Percentiles rank a stretch among this genome's conserved stretches.
phyloP scores from a whole-genome alignment of 2,888 invertebrate species.

The Xestoiulus laeticollis region DNA sequence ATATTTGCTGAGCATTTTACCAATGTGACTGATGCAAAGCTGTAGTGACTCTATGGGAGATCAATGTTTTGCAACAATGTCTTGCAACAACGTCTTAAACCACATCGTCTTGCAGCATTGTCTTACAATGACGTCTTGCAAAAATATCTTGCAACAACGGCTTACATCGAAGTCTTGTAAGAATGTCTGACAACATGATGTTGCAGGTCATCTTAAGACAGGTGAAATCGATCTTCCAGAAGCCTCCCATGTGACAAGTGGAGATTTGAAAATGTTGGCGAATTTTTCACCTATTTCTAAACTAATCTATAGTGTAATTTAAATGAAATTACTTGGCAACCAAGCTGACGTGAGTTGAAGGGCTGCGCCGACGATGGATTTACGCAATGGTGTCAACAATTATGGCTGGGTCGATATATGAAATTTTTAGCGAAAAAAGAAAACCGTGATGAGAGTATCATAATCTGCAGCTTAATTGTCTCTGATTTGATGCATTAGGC shows the following conservation, averaged over 20 bases:
- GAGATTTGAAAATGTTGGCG: not conserved
- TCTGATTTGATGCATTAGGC: conserved; percentile 43
- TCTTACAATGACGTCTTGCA: no score
- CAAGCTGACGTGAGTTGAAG: not conserved
- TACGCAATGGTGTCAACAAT: not conserved
- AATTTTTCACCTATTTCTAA: not conserved
- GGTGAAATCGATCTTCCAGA: no score
- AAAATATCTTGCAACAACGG: no score
- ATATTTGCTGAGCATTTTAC: no score
- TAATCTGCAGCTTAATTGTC: conserved; percentile 39
- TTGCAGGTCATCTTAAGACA: no score
- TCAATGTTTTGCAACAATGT: no score
- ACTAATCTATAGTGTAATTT: not conserved
- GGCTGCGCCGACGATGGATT: not conserved
- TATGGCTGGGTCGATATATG: not conserved
- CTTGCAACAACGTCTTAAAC: no score
- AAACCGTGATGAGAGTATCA: conserved; percentile 29
- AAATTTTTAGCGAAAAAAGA: not conserved
- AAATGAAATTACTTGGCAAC: not conserved
- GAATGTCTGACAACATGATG: no score
- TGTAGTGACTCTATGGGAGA: no score
- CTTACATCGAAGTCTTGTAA: no score
- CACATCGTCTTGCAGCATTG: no score
- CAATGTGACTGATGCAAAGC: no score
- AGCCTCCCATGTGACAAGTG: not conserved